phyloP scores from a whole-genome alignment of 1,140 invertebrate species.

The Platorchestia sp. region DNA sequence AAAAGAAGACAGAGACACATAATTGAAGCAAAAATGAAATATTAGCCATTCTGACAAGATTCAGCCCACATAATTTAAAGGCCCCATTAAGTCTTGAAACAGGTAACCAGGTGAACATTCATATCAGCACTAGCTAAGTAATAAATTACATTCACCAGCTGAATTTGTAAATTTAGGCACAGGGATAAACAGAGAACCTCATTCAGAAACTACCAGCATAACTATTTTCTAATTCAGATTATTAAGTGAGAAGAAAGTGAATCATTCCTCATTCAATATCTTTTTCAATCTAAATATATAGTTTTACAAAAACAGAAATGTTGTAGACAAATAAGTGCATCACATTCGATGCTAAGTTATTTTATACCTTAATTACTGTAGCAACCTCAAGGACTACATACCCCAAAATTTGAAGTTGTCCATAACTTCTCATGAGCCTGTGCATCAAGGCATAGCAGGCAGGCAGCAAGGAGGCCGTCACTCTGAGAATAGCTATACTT shows the following conservation, averaged over 20 bases:
- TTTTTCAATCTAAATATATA: neutral
- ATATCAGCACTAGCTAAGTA: neutral
- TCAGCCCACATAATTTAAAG: neutral
- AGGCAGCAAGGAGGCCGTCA: neutral
- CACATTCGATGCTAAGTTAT: neutral
- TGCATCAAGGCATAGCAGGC: neutral
- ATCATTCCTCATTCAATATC: neutral
- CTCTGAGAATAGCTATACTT: neutral
- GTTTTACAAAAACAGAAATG: neutral
- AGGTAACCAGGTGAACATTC: neutral
- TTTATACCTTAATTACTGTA: neutral
- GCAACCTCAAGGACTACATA: neutral
- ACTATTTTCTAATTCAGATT: neutral
- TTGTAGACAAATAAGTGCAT: neutral
- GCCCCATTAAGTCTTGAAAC: neutral
- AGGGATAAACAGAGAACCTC: neutral
- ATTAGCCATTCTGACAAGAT: neutral
- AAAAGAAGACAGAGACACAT: neutral
- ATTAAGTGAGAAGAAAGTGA: neutral
- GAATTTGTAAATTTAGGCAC: neutral
- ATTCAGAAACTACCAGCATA: neutral
- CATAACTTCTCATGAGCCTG: neutral
- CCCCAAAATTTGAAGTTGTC: neutral
- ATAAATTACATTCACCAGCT: neutral
- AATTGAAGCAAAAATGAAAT: neutral